These are phyloP conservation scores for Eupithecia insigniata DNA, from an alignment of 2,888 invertebrate genomes.

Conservation along the genomic window DNA sequence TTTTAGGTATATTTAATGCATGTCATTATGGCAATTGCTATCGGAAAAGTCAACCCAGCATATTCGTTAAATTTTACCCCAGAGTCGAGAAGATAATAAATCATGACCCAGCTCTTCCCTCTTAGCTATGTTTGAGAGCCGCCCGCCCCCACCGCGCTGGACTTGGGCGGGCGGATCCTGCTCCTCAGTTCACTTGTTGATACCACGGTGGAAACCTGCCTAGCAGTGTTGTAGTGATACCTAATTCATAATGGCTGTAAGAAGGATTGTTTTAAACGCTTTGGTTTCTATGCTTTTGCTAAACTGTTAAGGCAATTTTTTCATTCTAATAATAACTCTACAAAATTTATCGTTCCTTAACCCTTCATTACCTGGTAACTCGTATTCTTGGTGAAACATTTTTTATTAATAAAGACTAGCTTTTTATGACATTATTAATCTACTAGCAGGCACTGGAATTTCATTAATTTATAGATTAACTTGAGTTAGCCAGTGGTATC, in stretches of 20 bases:
- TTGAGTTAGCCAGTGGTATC: not conserved
- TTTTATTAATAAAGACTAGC: not conserved
- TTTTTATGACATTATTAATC: not conserved
- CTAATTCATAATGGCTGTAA: conserved; percentile 32
- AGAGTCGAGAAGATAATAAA: not conserved
- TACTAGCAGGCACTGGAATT: not conserved
- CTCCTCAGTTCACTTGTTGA: conserved; percentile 69
- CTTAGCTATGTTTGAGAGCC: conserved; percentile 49
- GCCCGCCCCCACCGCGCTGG: conserved; percentile 60
- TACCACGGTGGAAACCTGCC: conserved; percentile 69
- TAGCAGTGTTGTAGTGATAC: conserved; percentile 60
- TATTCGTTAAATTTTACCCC: no score
- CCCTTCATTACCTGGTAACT: not conserved
- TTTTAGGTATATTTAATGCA: no score
- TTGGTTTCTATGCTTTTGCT: not conserved
- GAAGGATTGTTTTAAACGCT: conserved; percentile 16
- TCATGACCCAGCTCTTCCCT: conserved; percentile 16
- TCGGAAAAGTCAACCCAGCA: no score
- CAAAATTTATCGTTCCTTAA: not conserved
- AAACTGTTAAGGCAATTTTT: not conserved
- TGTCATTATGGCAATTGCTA: no score
- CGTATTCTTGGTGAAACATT: not conserved
- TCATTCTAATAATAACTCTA: not conserved
- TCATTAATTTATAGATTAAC: not conserved
- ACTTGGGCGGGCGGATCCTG: conserved; percentile 72